These are phyloP conservation scores for Ptiloglossa arizonensis DNA, from an alignment of 1,140 invertebrate species.

Conservation along the genomic window DNA sequence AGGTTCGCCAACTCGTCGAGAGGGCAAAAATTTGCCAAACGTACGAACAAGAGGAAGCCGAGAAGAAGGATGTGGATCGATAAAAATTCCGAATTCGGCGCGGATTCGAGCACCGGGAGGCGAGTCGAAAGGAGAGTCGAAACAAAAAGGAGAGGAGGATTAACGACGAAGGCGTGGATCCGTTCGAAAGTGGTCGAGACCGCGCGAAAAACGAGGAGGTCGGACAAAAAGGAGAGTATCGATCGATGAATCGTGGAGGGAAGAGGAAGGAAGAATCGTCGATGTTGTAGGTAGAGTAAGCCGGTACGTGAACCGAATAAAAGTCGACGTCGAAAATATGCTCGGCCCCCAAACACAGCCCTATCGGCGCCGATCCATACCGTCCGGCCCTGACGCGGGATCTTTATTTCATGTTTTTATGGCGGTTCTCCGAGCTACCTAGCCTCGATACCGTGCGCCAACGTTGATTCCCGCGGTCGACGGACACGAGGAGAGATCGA, in stretches of 20 bases:
- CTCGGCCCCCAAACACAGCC: constrained; percentile 34
- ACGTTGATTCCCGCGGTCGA: constrained; percentile 28
- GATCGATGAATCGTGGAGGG: neutral
- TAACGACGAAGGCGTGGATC: constrained; percentile 27
- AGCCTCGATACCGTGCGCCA: neutral
- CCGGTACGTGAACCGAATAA: constrained; percentile 66
- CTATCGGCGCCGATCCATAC: neutral
- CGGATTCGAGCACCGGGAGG: neutral
- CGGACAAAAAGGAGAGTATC: constrained; percentile 5
- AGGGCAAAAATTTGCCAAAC: neutral
- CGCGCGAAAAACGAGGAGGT: constrained; percentile 4
- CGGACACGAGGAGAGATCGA: constrained; percentile 9
- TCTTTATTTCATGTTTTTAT: constrained; percentile 67
- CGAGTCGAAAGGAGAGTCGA: neutral
- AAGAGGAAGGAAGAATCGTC: neutral
- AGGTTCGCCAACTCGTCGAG: neutral
- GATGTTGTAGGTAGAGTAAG: constrained; percentile 37
- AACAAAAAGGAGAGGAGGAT: constrained; percentile 8
- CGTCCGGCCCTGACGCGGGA: constrained; percentile 30
- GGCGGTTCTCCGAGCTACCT: constrained; percentile 3
- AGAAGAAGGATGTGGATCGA: neutral
- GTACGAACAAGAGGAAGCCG: neutral
- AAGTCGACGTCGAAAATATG: constrained; percentile 66
- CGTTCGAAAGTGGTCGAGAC: constrained; percentile 7
- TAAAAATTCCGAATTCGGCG: constrained; percentile 2